Evolutionary conservation across 2,888 invertebrate species (phyloP), one percentile per base, ranked within the genome.

Genomic region (Clepsis dumicolana): DNA sequence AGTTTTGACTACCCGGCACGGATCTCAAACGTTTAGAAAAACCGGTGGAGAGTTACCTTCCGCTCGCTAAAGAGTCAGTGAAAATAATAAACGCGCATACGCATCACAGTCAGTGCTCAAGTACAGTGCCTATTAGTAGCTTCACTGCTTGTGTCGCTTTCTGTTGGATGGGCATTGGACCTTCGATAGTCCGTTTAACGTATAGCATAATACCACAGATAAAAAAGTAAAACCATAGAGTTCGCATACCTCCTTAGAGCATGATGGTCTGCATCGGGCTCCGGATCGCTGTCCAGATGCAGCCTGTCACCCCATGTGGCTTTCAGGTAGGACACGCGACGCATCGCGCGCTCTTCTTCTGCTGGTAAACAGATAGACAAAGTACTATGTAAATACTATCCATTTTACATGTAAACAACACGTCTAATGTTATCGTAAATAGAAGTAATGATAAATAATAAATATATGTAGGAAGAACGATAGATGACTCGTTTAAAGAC

Each of bases 311-410:
- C 96, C 94, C 97, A 97, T 10, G 98, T 98, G 52, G 98, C 98
- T 91, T 98, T 98, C 75, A 98, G 94, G 91, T 99, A 99, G n/a
- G 98, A 98, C 75, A 98, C 97, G 77, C 98, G 94, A 76, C 98
- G 95, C 90, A 97, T 97, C 25, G 96, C 96, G 74, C 97, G 95
- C 81, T 98, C 98, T 84, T 98, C 98, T 84, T 97, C 97, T 87
- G 94, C 95, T 95, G 86, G 73, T 72, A 85, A 90, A 79, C 77
- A 85, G 81, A 71, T 83, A 41, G 0, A 59, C 59, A 41, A 21
- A 32, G 21, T n/a, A 56, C 29, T 35, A 2, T 32, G 29, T 35
- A 21, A 1, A 32, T n/a, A 56, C 21, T 54, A 4, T 4, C 7
- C 14, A 52, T 52, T 52, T 52, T 24, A 21, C 18, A 56, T 35